phyloP scores from a whole-genome alignment of 2,888 invertebrate species.

The Ophion ellenae region DNA sequence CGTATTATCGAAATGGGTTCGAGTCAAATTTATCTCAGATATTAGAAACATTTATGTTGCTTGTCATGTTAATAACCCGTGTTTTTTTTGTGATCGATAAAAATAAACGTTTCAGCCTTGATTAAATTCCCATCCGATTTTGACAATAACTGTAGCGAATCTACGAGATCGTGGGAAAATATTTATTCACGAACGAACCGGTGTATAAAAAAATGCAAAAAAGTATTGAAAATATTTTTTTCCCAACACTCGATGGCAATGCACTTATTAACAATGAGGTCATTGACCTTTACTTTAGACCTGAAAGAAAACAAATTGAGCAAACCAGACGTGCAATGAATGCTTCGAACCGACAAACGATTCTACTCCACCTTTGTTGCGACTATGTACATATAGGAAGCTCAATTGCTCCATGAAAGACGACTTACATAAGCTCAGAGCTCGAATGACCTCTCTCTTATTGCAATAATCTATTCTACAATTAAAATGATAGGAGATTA shows the following conservation, averaged over 20 bases:
- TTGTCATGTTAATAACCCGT: neutral
- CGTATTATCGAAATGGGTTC: neutral
- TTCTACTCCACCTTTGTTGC: neutral
- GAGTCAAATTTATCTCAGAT: too few relatives aligned
- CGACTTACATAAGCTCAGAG: conserved; percentile 21
- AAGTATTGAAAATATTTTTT: neutral
- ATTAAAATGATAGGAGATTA: neutral
- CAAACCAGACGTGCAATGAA: neutral
- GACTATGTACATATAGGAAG: neutral
- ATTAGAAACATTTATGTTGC: too few relatives aligned
- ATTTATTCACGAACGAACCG: neutral
- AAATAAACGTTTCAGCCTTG: neutral
- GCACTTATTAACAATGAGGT: conserved; percentile 2
- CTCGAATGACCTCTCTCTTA: neutral
- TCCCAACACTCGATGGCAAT: neutral
- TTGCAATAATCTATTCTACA: neutral
- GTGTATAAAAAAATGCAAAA: neutral
- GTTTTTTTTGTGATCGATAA: neutral
- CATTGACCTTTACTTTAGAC: neutral
- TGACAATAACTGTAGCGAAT: neutral
- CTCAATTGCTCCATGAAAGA: conserved; percentile 40
- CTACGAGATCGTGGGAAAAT: neutral
- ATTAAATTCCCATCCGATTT: neutral
- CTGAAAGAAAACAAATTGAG: neutral
- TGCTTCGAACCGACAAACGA: neutral